Evolutionary conservation across 2,113 vertebrate species (phyloP), one percentile per base, ranked within the genome.

Genomic region (Mormyrus iriodes): DNA sequence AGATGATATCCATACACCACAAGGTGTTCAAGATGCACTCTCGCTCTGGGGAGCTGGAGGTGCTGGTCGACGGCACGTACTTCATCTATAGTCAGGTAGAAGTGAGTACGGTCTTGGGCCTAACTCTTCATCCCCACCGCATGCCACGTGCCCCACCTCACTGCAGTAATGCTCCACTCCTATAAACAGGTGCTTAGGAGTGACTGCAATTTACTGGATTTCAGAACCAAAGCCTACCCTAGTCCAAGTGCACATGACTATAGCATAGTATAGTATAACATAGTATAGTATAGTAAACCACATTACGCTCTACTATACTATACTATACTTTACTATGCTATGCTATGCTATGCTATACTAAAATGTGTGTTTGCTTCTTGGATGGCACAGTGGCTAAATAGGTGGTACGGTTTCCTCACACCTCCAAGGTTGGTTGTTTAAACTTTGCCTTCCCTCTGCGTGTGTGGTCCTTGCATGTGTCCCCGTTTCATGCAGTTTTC

Each of bases 71-170:
- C 90, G 98, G 98, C 95, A 97, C 98, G 95, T 99, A 99, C 97
- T 98, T 99, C 98, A 98, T 99, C 96, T 99, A 99, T 99, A 99
- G 98, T 98, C 98, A 99, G 98, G 98, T 99, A 99, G 98, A 99
- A 99, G 98, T 99, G 98, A 99, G 98, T 99, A 99, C 97, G 96
- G 97, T 98, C 97, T 97, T 96, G 95, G 97, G 96, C 97, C 97
- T 97, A 97, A 97, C 97, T 97, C 97, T 93, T 94, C 89, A 31
- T 73, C 88, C 49, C 69, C 73, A 8, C 27, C 17, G 15, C 61
- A 13, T 51, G 27, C 27, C n/a, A 6, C 1, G 24, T 48, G 42
- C 87, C 27, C 88, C 24, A 24, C 39, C 31, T 44, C 86, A 61
- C 86, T 87, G 86, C 86, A 86, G 85, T 48, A 31, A 48, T 53